Evolutionary conservation across 1,140 invertebrate species (phyloP), one percentile per base, ranked within the genome.

Genomic region (Scaptomyza montana): DNA sequence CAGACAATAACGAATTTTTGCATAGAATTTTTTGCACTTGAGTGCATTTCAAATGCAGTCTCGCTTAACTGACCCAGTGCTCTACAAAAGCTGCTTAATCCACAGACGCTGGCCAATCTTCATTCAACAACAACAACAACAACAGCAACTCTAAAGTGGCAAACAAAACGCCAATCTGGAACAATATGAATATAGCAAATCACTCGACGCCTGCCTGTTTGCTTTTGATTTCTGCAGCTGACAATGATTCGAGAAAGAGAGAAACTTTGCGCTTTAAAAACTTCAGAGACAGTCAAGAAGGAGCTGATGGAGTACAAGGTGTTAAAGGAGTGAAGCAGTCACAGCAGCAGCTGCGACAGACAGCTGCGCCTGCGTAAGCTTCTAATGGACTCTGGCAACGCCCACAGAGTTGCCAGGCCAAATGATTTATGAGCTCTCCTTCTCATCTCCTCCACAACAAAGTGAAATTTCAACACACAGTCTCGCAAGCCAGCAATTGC

Each of bases 371-470:
- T 82, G 80, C 76, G 75, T 80, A 78, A 74, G 70, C 76, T 89
- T 89, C 84, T 84, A 87, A 81, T 86, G 81, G 81, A 86, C 82
- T 25, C 85, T 59, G 78, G 78, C 67, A 75, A 89, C 82, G 82
- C 82, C 84, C 79, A 87, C 84, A 12, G 33, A 65, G 63, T 77
- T 49, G 45, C 57, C 55, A 64, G 69, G 67, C 80, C 80, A 80
- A 66, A 77, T 87, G 84, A 87, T 87, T 87, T 87, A 84, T 89
- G 82, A 66, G 78, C 51, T 41, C 9, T 12, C 12, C 39, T 41
- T 5, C 21, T 25, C 1, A 3, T 12, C 39, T 9, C 9, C 36
- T 39, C 36, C 36, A 12, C 36, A 9, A 39, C 65, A 62, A 75
- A 64, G 54, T 70, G 73, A 63, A 71, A 70, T 39, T 43, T 12